These are phyloP conservation scores for Aphidius gifuensis DNA, from an alignment of 1,140 invertebrate genomes.

Conservation along the genomic window DNA sequence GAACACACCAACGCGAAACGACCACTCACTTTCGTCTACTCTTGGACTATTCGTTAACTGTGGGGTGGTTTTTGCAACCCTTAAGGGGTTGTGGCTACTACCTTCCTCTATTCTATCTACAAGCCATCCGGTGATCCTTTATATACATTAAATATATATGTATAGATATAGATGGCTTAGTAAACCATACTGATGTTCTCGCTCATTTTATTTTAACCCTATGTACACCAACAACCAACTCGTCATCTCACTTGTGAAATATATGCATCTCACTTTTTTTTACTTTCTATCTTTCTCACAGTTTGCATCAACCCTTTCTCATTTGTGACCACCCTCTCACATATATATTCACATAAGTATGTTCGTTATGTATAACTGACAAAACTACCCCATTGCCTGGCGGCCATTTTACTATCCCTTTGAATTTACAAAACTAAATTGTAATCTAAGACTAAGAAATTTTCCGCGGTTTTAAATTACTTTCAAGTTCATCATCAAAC, in stretches of 20 bases:
- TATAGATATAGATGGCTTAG: no score
- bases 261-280: conserved; percentile 9
- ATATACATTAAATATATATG: conserved; percentile 6
- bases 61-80: conserved; percentile 52
- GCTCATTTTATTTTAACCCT: neutral
- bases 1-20: conserved; percentile 2
- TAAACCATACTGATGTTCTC: conserved; percentile 3
- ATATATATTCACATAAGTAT: conserved; percentile 12
- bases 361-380: conserved; percentile 28
- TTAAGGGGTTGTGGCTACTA: conserved; percentile 58
- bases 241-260: conserved; percentile 4
- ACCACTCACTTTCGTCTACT: conserved; percentile 6
- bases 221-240: neutral
- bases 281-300: conserved; percentile 29
- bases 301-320: conserved; percentile 35
- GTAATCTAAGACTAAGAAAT: conserved; percentile 49
- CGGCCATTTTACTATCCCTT: conserved; percentile 54
- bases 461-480: conserved; percentile 32
- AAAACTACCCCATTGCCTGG: conserved; percentile 45
- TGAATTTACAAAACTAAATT: conserved; percentile 48
- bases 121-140: conserved; percentile 30
- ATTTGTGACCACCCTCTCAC: conserved; percentile 42
- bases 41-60: conserved; percentile 7
- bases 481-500: conserved; percentile 46
- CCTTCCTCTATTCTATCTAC: conserved; percentile 34